Percentiles rank a stretch among this genome's conserved stretches.
phyloP scores from a whole-genome alignment of 2,113 vertebrate species.

The Gymnocephalus cernua region DNA sequence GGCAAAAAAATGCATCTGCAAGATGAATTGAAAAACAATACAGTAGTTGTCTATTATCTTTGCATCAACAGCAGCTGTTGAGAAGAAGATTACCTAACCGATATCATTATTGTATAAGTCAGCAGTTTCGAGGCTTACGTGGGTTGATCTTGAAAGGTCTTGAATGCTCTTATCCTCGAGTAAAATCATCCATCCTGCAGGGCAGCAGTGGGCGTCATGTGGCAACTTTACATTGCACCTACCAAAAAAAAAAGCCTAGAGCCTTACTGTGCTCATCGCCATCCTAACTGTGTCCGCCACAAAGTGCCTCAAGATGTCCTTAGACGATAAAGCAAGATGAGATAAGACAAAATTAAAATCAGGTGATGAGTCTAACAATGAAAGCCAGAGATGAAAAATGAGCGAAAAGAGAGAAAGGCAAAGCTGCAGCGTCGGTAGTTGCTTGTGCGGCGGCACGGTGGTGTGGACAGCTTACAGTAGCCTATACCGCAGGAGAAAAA shows the following conservation, averaged over 20 bases:
- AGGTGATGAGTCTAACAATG: conserved; percentile 18
- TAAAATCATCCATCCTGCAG: conserved; percentile 75
- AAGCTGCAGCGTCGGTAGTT: conserved; percentile 69
- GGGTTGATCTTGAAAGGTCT: conserved; percentile 64
- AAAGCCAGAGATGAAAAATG: conserved; percentile 39
- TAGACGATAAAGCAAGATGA: background rate
- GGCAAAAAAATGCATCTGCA: background rate
- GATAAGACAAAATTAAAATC: conserved; percentile 19
- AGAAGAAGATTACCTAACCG: background rate
- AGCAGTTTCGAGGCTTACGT: conserved; percentile 82
- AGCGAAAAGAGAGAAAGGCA: conserved; percentile 44
- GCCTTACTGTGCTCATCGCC: conserved; percentile 8
- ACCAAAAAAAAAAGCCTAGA: conserved; percentile 26
- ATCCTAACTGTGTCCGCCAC: conserved; percentile 33
- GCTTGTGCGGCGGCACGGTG: conserved; percentile 68
- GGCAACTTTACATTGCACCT: conserved; percentile 82
- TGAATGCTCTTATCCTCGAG: conserved; percentile 75
- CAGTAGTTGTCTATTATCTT: background rate
- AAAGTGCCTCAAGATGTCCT: conserved; percentile 14
- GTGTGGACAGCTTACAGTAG: conserved; percentile 64
- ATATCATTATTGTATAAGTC: conserved; percentile 50
- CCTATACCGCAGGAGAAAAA: conserved; percentile 68
- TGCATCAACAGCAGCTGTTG: background rate
- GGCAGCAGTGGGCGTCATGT: conserved; percentile 73
- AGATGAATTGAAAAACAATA: conserved; percentile 5